phyloP scores from a whole-genome alignment of 1,140 invertebrate species.

The Pogonomyrmex californicus region DNA sequence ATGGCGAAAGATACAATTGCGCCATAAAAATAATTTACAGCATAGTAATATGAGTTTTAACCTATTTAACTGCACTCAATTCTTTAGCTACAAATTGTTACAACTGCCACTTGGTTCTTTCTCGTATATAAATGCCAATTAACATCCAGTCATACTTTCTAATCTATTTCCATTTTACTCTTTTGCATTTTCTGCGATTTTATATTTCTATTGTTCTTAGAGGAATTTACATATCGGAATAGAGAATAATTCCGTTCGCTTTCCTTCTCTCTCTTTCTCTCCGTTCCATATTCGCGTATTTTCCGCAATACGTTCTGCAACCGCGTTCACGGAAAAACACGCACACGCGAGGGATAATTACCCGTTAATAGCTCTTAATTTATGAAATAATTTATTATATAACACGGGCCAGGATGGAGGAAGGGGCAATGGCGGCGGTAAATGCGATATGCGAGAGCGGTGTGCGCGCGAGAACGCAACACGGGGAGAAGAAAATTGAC shows the following conservation, averaged over 20 bases:
- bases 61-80: conserved; percentile 54
- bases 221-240: conserved; percentile 52
- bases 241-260: conserved; percentile 44
- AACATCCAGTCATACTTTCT: conserved; percentile 47
- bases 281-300: conserved; percentile 63
- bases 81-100: conserved; percentile 48
- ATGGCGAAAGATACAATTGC: neutral
- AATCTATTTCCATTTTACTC: conserved; percentile 58
- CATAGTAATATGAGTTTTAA: conserved; percentile 35
- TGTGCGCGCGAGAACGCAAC: conserved; percentile 49
- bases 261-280: conserved; percentile 22
- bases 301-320: conserved; percentile 75
- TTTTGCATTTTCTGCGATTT: conserved; percentile 53
- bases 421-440: conserved; percentile 57
- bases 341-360: conserved; percentile 78
- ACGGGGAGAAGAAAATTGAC: conserved; percentile 58
- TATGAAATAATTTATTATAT: conserved; percentile 82
- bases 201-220: conserved; percentile 61
- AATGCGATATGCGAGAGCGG: conserved; percentile 59
- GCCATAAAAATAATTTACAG: conserved; percentile 34
- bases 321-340: conserved; percentile 79
- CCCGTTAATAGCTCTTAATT: conserved; percentile 81
- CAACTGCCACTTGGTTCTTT: conserved; percentile 38
- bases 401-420: conserved; percentile 66
- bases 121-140: conserved; percentile 34